Evolutionary conservation across 2,888 invertebrate species (phyloP), one percentile per base, ranked within the genome.

Genomic region (Eilema depressum): DNA sequence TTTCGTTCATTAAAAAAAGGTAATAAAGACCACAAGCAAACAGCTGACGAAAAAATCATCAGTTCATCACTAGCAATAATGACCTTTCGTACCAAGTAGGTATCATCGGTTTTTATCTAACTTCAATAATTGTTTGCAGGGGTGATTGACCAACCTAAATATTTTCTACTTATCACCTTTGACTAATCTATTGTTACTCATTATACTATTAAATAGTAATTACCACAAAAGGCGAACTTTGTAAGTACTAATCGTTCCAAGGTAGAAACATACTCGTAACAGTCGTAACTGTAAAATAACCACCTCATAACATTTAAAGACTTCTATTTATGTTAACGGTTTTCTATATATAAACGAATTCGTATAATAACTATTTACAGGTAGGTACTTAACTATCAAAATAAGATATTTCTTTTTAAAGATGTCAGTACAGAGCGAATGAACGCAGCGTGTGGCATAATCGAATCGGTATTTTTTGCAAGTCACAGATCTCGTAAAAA

Each of bases 121-220:
- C 33, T 37, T 12, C 33, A 37, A 57, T 56, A 20, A 25, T n/a
- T 68, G 10, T 64, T 26, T 62, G n/a, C 33, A 12, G 33, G 56
- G 65, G 65, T 53, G 56, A 66, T 28, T 69, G 37, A 37, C 69
- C 66, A 65, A 62, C 69, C 65, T 69, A 60, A 56, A 69, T 65
- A 26, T 65, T 61, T 56, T n/a, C 12, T 67, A 59, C 33, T 59
- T 63, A 64, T 60, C 59, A 23, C 23, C 37, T 57, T 37, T 28
- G n/a, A 11, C 53, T 67, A 66, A 63, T 64, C n/a, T 53, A 59
- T 59, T 59, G 69, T 61, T 69, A 33, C 67, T 47, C 25, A 63
- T 60, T 59, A 33, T 68, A 41, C 67, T 67, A 63, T 63, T 69
- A 61, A 72, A 57, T 63, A 65, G 33, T 14, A 69, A 72, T 66